These are phyloP conservation scores for Heteronetta atricapilla DNA, from an alignment of 2,113 vertebrate genomes.

Conservation along the genomic window DNA sequence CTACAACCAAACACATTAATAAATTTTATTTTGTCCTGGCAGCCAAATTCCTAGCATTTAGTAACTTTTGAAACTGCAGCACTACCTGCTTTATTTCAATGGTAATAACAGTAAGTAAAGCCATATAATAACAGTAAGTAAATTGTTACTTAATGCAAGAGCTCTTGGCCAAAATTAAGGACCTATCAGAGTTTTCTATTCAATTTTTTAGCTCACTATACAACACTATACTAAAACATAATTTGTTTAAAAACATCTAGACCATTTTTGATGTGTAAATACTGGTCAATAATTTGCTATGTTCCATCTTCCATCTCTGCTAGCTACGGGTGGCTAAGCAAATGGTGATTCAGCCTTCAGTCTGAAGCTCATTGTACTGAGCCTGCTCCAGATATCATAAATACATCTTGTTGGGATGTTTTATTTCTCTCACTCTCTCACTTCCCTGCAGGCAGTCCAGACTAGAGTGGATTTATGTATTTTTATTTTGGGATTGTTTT, in stretches of 20 bases:
- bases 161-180: not conserved
- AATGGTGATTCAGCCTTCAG: conserved; percentile 11
- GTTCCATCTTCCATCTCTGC: not conserved
- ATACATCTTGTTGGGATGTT: conserved; percentile 42
- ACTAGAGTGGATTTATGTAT: conserved; percentile 18
- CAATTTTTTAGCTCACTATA: not conserved
- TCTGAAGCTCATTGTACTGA: conserved; percentile 26
- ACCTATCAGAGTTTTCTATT: not conserved
- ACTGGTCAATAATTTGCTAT: conserved; percentile 8
- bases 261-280: not conserved
- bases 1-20: not conserved
- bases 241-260: not conserved
- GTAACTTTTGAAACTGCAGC: not conserved
- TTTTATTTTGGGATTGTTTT: conserved; percentile 55
- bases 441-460: conserved; percentile 23
- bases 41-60: not conserved
- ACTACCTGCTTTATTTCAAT: not conserved
- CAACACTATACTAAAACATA: not conserved
- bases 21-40: not conserved
- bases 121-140: not conserved
- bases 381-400: conserved; percentile 38
- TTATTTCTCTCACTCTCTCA: conserved; percentile 31
- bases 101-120: not conserved
- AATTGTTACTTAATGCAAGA: not conserved
- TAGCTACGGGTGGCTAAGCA: not conserved